Evolutionary conservation across 2,888 invertebrate species (phyloP), one percentile per base, ranked within the genome.

Genomic region (Nymphalis c-album): DNA sequence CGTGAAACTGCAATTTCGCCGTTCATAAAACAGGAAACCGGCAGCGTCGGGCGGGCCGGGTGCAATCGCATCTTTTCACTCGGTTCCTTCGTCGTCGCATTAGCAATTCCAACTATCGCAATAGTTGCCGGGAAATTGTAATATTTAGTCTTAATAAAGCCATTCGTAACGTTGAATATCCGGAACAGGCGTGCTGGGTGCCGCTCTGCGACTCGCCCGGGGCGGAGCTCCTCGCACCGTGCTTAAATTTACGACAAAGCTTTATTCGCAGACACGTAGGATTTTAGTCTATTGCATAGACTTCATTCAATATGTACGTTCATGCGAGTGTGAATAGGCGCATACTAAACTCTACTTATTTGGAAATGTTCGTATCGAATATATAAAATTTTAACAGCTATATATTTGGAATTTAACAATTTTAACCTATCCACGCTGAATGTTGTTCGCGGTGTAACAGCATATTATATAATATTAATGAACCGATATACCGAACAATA

Each of bases 71-170:
- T 89, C 87, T 87, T 89, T 89, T 87, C 88, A 86, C 83, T 86
- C 78, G 76, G 78, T 78, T 83, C 81, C 84, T 82, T 84, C 80
- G 78, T 82, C 74, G 78, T 81, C 76, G 79, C 86, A 89, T 89
- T 88, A 87, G 88, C 86, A 88, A 91, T 90, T 90, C 88, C 83
- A 86, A 88, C 82, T 81, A 78, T 81, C 78, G 84, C 82, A 85
- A 86, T 87, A 88, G 87, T 90, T 86, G 82, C 88, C 80, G 76
- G 84, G 85, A 85, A 88, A 88, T 87, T 87, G 88, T 87, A 88
- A 90, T 89, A 89, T 90, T 90, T 86, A 87, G 88, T 87, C 86
- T 90, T 90, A 91, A 91, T 90, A 90, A 87, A 89, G 88, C 87
- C 85, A 89, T 90, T 87, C 85, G 87, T 88, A 87, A 87, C 85